Evolutionary conservation across 2,797 vertebrate species (phyloP).

Genomic region (Synanceia verrucosa): DNA sequence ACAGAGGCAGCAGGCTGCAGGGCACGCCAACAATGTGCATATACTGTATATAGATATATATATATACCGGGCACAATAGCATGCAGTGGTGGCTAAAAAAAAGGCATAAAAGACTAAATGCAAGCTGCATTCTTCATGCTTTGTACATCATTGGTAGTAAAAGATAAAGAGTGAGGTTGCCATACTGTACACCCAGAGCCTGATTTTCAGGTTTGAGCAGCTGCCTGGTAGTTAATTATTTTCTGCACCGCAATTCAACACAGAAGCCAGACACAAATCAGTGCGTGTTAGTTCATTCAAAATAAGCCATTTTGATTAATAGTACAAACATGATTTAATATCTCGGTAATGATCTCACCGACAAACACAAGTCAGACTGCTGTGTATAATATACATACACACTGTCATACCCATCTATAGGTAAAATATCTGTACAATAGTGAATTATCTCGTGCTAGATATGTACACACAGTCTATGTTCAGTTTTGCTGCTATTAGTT

Average conservation of each 20-base stretch:
- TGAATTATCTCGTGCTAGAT: too few species aligned
- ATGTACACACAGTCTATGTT: too few species aligned
- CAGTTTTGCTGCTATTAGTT: too few species aligned
- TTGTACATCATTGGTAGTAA: not conserved
- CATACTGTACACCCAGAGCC: not conserved
- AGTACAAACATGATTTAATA: not conserved
- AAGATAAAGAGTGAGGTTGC: not conserved
- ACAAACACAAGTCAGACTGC: too few species aligned
- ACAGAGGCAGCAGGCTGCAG: constrained; percentile 46
- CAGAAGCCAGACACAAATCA: not conserved
- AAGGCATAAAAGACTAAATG: constrained; percentile 3
- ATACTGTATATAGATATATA: too few species aligned
- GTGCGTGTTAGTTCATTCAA: not conserved
- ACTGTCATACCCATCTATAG: too few species aligned
- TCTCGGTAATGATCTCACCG: too few species aligned
- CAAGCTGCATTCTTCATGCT: not conserved
- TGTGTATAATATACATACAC: too few species aligned
- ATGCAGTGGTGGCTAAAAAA: constrained; percentile 11
- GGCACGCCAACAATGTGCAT: constrained; percentile 47
- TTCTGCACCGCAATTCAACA: not conserved
- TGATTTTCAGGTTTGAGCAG: constrained; percentile 33
- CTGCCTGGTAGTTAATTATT: not conserved
- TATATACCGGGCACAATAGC: constrained; percentile 34
- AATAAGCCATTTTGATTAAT: too few species aligned
- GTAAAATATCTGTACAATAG: too few species aligned